phyloP scores from a whole-genome alignment of 1,140 invertebrate genomes.

The Trichomalopsis sarcophagae region DNA sequence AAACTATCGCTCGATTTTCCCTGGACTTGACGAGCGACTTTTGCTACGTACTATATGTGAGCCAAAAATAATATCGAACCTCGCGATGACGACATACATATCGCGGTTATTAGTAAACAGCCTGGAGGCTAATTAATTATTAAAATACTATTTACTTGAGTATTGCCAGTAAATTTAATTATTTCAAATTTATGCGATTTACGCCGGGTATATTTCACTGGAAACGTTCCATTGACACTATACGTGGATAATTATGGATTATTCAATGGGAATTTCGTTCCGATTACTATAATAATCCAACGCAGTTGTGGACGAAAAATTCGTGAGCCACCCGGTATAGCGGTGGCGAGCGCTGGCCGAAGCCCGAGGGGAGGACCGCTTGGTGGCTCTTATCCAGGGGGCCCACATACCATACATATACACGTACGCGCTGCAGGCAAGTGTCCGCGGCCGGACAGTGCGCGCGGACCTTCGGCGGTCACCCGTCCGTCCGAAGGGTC shows the following conservation, averaged over 20 bases:
- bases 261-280: too few relatives aligned
- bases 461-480: conserved; percentile 58
- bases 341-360: conserved; percentile 21
- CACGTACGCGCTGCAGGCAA: conserved; percentile 13
- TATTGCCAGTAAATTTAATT: conserved; percentile 30
- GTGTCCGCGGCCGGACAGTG: conserved; percentile 60
- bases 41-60: background rate
- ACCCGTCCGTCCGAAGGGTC: conserved; percentile 66
- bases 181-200: conserved; percentile 15
- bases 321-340: conserved; percentile 53
- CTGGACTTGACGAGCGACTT: background rate
- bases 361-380: background rate
- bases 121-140: conserved; percentile 30
- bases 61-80: background rate
- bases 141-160: conserved; percentile 1
- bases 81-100: conserved; percentile 6
- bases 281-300: background rate
- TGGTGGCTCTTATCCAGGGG: background rate
- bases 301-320: background rate
- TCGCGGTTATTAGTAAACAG: background rate
- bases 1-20: background rate
- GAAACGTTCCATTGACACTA: background rate
- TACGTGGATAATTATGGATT: background rate
- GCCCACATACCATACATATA: background rate
- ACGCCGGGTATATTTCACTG: background rate